Evolutionary conservation across 2,888 invertebrate species (phyloP), one percentile per base, ranked within the genome.

Genomic region (Galerucella nymphaeae): DNA sequence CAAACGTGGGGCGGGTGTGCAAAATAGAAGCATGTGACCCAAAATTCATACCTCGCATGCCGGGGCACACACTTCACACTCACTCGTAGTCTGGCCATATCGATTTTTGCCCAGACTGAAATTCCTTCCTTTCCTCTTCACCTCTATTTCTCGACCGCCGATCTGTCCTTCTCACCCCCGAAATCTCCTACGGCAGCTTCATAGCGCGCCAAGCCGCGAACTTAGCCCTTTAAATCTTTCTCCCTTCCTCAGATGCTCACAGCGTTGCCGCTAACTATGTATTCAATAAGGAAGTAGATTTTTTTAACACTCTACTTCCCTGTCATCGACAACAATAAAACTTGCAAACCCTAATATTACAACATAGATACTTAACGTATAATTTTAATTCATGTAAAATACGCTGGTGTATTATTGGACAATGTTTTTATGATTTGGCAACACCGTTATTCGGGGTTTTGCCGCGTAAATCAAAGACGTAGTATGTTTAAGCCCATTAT

Each of bases 91-190:
- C 69, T 69, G 69, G 69, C 69, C 69, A 53, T 69, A 69, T 69
- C 69, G 69, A 69, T 69, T 69, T 69, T 66, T 58, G 61, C 66
- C 71, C 61, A 71, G 66, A 71, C 66, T 58, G 71, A 41, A 64
- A 50, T 66, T 65, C 55, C 65, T 53, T 64, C 64, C 71, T 59
- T 30, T 50, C 38, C 57, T 23, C 65, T 48, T 18, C 64, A 8
- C 11, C 50, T 59, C 48, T 58, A 2, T 11, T 48, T 13, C 18
- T n/a, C 59, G 14, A 30, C 71, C 41, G 8, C 59, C 42, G 30
- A 14, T n/a, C 58, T 13, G 14, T 58, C 30, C 38, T 42, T 10
- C 61, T 61, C 38, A 18, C 61, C 41, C 61, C 61, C 38, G 61
- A 61, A 61, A 23, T 30, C 59, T 30, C 23, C 14, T 30, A n/a